Percentiles rank a stretch among this genome's conserved stretches.
Evolutionary conservation across 2,113 vertebrate genomes (phyloP).

Genomic region (Narcine bancroftii): DNA sequence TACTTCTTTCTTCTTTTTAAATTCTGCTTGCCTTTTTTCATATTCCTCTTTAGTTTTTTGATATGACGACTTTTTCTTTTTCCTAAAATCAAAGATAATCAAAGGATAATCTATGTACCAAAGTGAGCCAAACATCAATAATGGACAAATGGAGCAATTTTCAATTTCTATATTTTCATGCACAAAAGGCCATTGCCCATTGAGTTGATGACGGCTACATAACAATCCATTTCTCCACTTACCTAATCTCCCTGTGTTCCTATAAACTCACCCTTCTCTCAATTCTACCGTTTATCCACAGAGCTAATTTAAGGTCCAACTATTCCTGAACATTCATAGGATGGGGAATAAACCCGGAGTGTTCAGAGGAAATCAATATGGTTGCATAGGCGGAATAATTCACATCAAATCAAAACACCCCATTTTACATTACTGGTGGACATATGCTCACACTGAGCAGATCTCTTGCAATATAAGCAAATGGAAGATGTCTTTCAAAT

Average conservation of each 20-base stretch:
- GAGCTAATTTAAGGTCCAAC: no score
- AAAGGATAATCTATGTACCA: not conserved
- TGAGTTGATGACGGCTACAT: not conserved
- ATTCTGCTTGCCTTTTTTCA: constrained; percentile 62
- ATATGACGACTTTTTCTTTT: constrained; percentile 63
- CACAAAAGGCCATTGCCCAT: not conserved
- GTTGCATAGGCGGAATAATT: not conserved
- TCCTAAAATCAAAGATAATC: constrained; percentile 20
- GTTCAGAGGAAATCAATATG: no score
- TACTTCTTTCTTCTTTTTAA: constrained; percentile 73
- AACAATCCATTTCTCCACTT: not conserved
- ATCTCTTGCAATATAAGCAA: not conserved
- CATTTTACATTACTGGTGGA: not conserved
- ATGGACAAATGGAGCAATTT: not conserved
- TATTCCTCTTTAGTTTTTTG: constrained; percentile 84
- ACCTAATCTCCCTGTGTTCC: not conserved
- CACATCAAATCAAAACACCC: not conserved
- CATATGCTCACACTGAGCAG: not conserved
- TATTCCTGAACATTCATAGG: no score
- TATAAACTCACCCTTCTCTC: no score
- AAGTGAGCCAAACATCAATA: not conserved
- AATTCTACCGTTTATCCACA: no score
- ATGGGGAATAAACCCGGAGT: no score
- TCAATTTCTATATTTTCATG: no score
- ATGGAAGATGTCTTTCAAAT: not conserved